phyloP scores from a whole-genome alignment of 1,140 invertebrate species.

The Antheraea pernyi region DNA sequence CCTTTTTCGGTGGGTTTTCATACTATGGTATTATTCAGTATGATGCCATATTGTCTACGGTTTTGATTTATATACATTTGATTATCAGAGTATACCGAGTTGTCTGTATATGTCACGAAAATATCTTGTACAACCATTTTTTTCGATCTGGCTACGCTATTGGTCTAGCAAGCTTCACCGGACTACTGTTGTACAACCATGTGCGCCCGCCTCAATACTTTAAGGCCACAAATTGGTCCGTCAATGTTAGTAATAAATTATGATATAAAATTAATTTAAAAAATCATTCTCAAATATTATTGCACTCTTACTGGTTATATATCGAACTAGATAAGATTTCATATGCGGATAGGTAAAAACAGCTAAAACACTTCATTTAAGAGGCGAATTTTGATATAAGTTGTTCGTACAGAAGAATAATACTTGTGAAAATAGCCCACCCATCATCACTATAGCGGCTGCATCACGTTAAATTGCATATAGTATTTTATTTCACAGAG shows the following conservation, averaged over 20 bases:
- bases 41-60: no score
- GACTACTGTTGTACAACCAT: constrained; percentile 9
- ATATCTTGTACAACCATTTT: constrained; percentile 7
- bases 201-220: constrained; percentile 5
- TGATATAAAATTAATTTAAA: constrained; percentile 14
- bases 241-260: constrained; percentile 23
- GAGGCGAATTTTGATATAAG: not conserved
- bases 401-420: no score
- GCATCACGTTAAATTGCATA: no score
- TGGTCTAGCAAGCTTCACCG: no score
- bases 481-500: no score
- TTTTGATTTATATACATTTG: no score
- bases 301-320: constrained; percentile 5
- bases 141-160: no score
- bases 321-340: not conserved
- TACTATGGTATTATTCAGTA: no score
- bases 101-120: constrained; percentile 6
- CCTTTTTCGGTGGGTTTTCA: no score
- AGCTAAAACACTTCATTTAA: not conserved
- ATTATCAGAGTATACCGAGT: not conserved
- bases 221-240: constrained; percentile 36
- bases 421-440: no score
- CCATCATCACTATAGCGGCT: no score
- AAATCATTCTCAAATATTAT: constrained; percentile 2
- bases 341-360: not conserved